Percentiles rank a stretch among this genome's conserved stretches.
phyloP scores from a whole-genome alignment of 2,113 vertebrate genomes.

The Fulmarus glacialis region DNA sequence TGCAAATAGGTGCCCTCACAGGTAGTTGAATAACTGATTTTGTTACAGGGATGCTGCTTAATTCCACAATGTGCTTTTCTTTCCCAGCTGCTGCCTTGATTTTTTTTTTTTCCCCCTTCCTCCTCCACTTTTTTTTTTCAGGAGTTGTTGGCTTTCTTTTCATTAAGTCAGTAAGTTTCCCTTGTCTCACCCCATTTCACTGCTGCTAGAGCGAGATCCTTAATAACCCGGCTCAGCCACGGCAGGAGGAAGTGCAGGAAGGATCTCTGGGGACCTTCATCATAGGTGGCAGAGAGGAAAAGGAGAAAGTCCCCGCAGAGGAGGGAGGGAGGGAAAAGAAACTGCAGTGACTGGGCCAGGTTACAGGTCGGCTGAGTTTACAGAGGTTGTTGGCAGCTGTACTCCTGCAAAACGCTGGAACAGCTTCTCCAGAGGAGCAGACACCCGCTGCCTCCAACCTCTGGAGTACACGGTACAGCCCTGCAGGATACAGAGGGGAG shows the following conservation, averaged over 20 bases:
- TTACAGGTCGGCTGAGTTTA: not conserved
- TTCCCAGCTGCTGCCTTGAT: not conserved
- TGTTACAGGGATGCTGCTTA: not conserved
- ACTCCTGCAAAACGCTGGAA: not conserved
- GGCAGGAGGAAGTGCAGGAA: not conserved
- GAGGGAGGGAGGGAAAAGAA: not conserved
- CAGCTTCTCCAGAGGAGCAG: not conserved
- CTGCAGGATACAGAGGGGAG: not conserved
- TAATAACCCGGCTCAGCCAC: not conserved
- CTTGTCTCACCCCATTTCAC: rapidly evolving
- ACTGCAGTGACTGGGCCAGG: not conserved
- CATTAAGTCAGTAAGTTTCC: not conserved
- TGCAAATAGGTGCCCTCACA: conserved; percentile 39
- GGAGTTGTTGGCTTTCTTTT: not conserved
- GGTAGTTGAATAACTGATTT: conserved; percentile 26
- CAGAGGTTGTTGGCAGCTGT: not conserved
- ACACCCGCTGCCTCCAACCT: not conserved
- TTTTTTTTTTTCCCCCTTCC: not conserved
- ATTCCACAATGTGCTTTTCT: not conserved
- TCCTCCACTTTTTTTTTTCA: not conserved
- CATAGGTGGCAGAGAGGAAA: not conserved
- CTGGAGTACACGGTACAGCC: not conserved
- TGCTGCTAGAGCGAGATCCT: not conserved
- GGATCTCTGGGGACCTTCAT: not conserved
- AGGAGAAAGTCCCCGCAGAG: not conserved